Conservation (phyloP, 2,797 vertebrate genomes). For the Dallia pectoralis region DNA sequence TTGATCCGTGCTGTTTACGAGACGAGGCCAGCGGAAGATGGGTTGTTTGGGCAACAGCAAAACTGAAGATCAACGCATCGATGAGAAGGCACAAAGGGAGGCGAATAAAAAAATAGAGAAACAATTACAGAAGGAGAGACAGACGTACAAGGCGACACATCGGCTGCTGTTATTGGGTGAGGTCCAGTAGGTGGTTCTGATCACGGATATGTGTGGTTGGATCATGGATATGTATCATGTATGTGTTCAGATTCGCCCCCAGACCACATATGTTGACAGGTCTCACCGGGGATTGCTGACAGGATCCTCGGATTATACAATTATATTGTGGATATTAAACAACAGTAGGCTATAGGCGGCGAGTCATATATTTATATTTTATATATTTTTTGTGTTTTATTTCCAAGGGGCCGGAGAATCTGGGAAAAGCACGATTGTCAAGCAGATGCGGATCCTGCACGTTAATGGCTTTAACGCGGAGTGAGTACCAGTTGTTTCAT, state of each 20-base stretch:
- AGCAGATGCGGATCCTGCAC: slow-evolving; percentile 98
- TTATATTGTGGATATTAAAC: slow-evolving; percentile 21
- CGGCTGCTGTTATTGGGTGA: slow-evolving; percentile 92
- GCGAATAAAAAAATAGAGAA: slow-evolving; percentile 98
- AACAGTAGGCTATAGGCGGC: neutral
- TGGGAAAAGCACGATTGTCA: slow-evolving; percentile 98
- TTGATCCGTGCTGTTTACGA: slow-evolving; percentile 32
- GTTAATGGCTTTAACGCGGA: slow-evolving; percentile 96
- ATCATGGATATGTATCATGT: slow-evolving; percentile 19
- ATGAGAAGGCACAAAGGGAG: slow-evolving; percentile 93
- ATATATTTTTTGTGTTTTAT: slow-evolving; percentile 46
- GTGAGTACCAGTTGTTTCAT: slow-evolving; percentile 72
- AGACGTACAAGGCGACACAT: slow-evolving; percentile 95
- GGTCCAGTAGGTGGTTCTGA: slow-evolving; percentile 36
- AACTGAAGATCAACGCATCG: slow-evolving; percentile 92
- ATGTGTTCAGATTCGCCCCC: slow-evolving; percentile 24
- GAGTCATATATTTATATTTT: neutral
- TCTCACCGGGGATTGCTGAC: slow-evolving; percentile 18
- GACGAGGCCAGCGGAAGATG: slow-evolving; percentile 70
- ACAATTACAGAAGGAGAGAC: slow-evolving; percentile 94
- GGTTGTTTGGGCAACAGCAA: slow-evolving; percentile 95
- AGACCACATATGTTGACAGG: slow-evolving; percentile 37
- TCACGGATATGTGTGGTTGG: slow-evolving; percentile 19
- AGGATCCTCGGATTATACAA: slow-evolving; percentile 17
- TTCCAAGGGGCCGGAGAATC: slow-evolving; percentile 93